Evolutionary conservation across 1,140 invertebrate species (phyloP), one percentile per base, ranked within the genome.

Genomic region (Brachionus asplanchnoidis): DNA sequence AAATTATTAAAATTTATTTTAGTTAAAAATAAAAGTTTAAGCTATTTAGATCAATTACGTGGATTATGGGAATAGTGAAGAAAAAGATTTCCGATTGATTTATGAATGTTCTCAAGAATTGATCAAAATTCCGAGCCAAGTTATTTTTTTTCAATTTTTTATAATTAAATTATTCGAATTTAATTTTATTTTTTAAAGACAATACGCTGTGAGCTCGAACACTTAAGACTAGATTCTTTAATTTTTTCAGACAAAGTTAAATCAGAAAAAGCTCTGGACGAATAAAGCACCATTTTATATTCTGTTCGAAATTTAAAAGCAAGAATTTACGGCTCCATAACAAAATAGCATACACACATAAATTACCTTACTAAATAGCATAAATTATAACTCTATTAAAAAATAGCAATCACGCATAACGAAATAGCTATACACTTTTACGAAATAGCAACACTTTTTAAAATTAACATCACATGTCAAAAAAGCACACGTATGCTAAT

Each of bases 21-120:
- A n/a, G n/a, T n/a, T n/a, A n/a, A n/a, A n/a, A n/a, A n/a, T 60
- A 8, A 60, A 23, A 60, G 1, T 50, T 50, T 12, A 4, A 65
- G 4, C 20, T 65, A 50, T 77, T 46, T 36, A 82, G 79, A 46
- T 82, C 4, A 20, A 66, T 32, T 82, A 65, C n/a, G 28, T 82
- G 9, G 79, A 82, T 46, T 82, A 82, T 66, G 79, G 79, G 5
- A 82, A 82, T 28, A 32, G 20, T 42, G 79, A 60, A 60, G 79
- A 82, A 20, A 68, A 65, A 68, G 79, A 82, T 82, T 68, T 60
- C 65, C 8, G 3, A 9, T 32, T 65, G 14, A 44, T 82, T 3
- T 82, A 44, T 60, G 53, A 82, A 46, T 44, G 36, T 42, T 26
- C 50, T n/a, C 9, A 12, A 3, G 79, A 82, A 12, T 36, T 82